phyloP scores from a whole-genome alignment of 2,888 invertebrate species.

The Drosophila koepferae region DNA sequence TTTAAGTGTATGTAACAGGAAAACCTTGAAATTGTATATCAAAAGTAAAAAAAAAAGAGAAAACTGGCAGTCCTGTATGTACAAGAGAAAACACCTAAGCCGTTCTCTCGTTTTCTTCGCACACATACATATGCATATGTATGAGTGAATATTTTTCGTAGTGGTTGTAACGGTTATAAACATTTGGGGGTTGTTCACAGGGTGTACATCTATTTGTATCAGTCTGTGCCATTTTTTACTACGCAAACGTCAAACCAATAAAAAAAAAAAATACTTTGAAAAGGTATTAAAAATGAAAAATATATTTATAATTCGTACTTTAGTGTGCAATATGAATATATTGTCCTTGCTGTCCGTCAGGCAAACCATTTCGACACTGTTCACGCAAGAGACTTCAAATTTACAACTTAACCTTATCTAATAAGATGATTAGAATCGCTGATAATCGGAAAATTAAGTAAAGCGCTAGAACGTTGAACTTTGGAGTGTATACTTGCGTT shows the following conservation, averaged over 20 bases:
- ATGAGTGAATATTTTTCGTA: slow-evolving; percentile 14
- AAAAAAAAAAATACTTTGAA: no score
- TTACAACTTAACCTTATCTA: no score
- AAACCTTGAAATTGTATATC: slow-evolving; percentile 10
- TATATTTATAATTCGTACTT: no score
- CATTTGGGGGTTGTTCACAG: slow-evolving; percentile 58
- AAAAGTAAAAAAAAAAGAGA: slow-evolving; percentile 20
- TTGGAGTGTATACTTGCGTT: no score
- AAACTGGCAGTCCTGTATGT: neutral
- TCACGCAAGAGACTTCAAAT: no score
- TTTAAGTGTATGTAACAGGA: slow-evolving; percentile 30
- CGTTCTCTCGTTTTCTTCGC: slow-evolving; percentile 49
- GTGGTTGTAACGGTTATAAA: slow-evolving; percentile 39
- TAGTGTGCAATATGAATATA: no score
- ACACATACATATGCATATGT: neutral
- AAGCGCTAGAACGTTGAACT: no score
- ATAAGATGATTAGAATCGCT: no score
- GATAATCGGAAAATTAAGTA: no score
- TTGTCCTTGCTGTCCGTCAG: no score
- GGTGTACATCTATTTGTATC: slow-evolving; percentile 24
- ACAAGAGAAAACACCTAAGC: slow-evolving; percentile 26
- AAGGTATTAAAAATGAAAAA: no score
- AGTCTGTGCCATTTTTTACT: slow-evolving; percentile 19
- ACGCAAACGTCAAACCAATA: slow-evolving; percentile 30
- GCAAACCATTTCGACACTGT: no score